These are phyloP conservation scores for Microcebus griseorufus DNA, from an alignment of 2,113 vertebrate species.

Conservation along the genomic window DNA sequence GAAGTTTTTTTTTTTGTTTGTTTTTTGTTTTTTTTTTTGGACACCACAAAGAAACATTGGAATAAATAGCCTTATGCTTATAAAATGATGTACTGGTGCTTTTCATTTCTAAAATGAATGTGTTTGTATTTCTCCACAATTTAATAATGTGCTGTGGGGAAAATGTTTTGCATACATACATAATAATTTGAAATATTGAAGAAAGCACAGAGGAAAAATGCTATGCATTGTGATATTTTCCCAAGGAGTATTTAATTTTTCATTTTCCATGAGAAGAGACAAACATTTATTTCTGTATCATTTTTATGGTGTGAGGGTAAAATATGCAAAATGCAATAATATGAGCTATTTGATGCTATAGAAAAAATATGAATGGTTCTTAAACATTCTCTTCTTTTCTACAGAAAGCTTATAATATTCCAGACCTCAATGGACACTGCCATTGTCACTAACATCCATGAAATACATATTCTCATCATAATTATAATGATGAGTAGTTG, in stretches of 20 bases:
- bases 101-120: background rate
- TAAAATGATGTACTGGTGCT: background rate
- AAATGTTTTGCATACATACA: background rate
- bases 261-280: too few species aligned
- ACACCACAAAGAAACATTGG: background rate
- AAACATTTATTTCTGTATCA: too few species aligned
- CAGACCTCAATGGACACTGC: rapidly evolving
- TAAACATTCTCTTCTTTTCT: background rate
- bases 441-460: background rate
- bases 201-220: background rate
- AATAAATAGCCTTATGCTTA: background rate
- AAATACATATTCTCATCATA: background rate
- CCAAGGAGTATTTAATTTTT: background rate
- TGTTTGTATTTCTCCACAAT: background rate
- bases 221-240: background rate
- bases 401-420: background rate
- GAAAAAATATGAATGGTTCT: background rate
- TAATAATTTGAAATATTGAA: background rate
- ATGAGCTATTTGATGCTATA: background rate
- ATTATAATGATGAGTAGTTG: background rate
- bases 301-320: background rate
- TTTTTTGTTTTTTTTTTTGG: background rate
- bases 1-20: background rate
- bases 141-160: background rate
- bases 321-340: background rate